phyloP scores from a whole-genome alignment of 1,140 invertebrate genomes.

The Drosophila parvula region DNA sequence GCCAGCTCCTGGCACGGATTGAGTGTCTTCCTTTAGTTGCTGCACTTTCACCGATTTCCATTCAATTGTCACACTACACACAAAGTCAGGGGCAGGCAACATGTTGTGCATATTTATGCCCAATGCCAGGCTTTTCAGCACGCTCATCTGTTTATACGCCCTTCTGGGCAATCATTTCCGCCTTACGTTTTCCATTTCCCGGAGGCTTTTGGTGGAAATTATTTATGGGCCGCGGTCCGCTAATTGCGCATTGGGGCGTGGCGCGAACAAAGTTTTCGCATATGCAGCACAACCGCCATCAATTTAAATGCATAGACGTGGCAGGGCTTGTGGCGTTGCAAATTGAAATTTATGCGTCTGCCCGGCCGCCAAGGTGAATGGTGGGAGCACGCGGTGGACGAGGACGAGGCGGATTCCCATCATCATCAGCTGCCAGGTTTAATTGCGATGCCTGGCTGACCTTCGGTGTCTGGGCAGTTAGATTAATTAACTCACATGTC shows the following conservation, averaged over 20 bases:
- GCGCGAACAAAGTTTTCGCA: conserved; percentile 68
- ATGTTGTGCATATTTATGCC: conserved; percentile 53
- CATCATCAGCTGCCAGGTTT: conserved; percentile 42
- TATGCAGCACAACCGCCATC: conserved; percentile 47
- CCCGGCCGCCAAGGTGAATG: conserved; percentile 33
- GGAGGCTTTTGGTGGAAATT: conserved; percentile 42
- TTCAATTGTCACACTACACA: conserved; percentile 32
- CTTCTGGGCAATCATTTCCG: conserved; percentile 66
- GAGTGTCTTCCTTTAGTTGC: conserved; percentile 22
- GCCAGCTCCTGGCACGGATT: conserved; percentile 20
- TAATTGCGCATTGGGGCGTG: conserved; percentile 71
- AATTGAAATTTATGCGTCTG: conserved; percentile 78
- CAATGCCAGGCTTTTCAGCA: conserved; percentile 14
- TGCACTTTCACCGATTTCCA: conserved; percentile 14
- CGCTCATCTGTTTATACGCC: conserved; percentile 32
- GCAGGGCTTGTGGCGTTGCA: conserved; percentile 37
- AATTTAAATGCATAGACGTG: conserved; percentile 52
- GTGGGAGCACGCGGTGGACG: neutral
- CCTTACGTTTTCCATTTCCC: conserved; percentile 51
- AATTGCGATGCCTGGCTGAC: conserved; percentile 56
- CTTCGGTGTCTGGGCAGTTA: conserved; percentile 70
- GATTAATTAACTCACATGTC: conserved; percentile 80
- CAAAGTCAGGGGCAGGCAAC: conserved; percentile 21
- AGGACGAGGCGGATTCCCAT: conserved; percentile 20
- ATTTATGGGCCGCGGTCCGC: conserved; percentile 65